Conservation (phyloP, 2,888 invertebrate species). For the Laspeyria flexula region DNA sequence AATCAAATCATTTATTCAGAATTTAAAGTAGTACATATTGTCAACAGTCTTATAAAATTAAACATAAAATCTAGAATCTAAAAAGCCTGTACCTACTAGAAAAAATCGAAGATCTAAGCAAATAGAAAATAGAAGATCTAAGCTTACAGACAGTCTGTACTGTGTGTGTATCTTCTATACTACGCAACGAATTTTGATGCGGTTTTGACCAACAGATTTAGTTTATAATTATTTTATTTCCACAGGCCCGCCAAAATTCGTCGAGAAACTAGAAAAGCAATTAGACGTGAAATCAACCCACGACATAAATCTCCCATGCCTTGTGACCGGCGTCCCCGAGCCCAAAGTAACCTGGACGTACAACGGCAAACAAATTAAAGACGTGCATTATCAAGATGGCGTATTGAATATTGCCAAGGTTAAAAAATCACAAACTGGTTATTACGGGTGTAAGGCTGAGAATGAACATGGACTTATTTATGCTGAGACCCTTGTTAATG, state of each 20-base stretch:
- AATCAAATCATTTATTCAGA: too few relatives aligned
- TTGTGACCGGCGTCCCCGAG: conserved; percentile 54
- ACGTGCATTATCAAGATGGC: conserved; percentile 40
- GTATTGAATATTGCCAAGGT: too few relatives aligned
- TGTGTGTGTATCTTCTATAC: too few relatives aligned
- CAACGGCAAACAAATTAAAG: conserved; percentile 56
- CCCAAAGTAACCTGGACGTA: conserved; percentile 59
- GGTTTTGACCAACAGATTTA: too few relatives aligned
- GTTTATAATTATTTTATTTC: conserved; percentile 6
- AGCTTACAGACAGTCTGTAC: too few relatives aligned
- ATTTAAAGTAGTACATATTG: too few relatives aligned
- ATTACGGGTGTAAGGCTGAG: conserved; percentile 67
- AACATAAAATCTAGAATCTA: too few relatives aligned
- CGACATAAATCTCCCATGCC: conserved; percentile 64
- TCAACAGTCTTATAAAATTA: too few relatives aligned
- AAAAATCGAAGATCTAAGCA: too few relatives aligned
- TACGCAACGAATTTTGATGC: too few relatives aligned
- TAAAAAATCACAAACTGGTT: conserved; percentile 63
- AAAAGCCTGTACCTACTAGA: too few relatives aligned
- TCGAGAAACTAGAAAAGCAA: conserved; percentile 48
- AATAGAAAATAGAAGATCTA: too few relatives aligned
- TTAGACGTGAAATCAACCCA: conserved; percentile 50
- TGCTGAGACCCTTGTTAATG: conserved; percentile 50
- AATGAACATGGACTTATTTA: conserved; percentile 63
- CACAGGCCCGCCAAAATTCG: conserved; percentile 62